A percentile compares a stretch with the other conserved stretches of the same genome.
Evolutionary conservation across 2,113 vertebrate species (phyloP).

Genomic region (Neodon shergylaensis): DNA sequence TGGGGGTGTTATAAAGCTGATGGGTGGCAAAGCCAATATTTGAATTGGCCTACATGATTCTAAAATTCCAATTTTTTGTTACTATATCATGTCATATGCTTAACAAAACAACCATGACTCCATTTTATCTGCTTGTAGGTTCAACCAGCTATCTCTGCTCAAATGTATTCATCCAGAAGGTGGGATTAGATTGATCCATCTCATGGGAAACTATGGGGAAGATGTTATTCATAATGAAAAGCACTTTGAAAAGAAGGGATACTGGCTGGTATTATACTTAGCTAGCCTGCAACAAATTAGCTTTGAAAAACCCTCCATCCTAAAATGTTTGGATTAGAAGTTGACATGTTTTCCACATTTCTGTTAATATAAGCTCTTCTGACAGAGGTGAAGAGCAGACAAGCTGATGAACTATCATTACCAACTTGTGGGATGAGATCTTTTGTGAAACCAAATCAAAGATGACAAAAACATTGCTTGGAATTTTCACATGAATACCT

Average conservation of each 20-base stretch:
- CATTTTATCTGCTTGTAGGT: not conserved
- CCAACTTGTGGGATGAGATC: constrained; percentile 34
- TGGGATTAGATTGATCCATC: not conserved
- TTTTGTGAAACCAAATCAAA: constrained; percentile 56
- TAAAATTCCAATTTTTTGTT: not conserved
- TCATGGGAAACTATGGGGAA: not conserved
- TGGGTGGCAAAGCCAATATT: constrained; percentile 14
- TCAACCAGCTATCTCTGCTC: not conserved
- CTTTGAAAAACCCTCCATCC: constrained; percentile 58
- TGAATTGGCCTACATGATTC: not conserved
- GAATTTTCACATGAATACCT: constrained; percentile 13
- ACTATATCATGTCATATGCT: not conserved
- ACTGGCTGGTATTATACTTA: constrained; percentile 22
- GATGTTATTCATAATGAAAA: constrained; percentile 50
- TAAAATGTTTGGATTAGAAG: constrained; percentile 40
- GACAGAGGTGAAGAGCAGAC: constrained; percentile 31
- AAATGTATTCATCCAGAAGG: not conserved
- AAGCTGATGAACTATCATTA: constrained; percentile 49
- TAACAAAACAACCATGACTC: not conserved
- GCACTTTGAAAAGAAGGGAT: constrained; percentile 25
- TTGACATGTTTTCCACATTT: constrained; percentile 40
- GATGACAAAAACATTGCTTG: not conserved
- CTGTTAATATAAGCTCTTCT: not conserved
- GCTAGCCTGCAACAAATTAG: constrained; percentile 46
- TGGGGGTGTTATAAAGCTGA: no score